These are phyloP conservation scores for Acanthosepion lycidas DNA, from an alignment of 2,888 invertebrate species.

Conservation along the genomic window DNA sequence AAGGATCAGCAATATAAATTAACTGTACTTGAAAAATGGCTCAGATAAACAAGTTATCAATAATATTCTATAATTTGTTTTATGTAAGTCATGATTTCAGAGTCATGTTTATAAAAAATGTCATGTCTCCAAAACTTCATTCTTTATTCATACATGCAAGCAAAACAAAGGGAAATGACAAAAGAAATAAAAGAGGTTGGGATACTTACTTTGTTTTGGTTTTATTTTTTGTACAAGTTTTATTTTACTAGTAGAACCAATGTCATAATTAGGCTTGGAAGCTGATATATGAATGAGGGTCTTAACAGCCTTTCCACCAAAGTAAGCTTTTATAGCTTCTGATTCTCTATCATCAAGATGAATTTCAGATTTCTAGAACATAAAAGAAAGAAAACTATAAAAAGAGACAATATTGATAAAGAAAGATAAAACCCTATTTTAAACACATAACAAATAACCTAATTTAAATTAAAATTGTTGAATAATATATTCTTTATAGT, in stretches of 20 bases:
- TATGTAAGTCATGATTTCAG: too few species aligned
- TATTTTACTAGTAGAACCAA: conserved; percentile 69
- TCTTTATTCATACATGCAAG: neutral
- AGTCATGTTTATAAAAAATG: too few species aligned
- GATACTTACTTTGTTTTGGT: conserved; percentile 55
- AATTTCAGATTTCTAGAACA: conserved; percentile 57
- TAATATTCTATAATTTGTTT: too few species aligned
- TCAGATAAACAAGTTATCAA: too few species aligned
- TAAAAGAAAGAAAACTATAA: neutral
- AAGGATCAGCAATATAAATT: too few species aligned
- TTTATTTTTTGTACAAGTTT: conserved; percentile 65
- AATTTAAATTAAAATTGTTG: too few species aligned
- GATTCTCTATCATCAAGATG: conserved; percentile 59
- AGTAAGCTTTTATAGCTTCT: conserved; percentile 51
- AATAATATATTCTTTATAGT: too few species aligned
- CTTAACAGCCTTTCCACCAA: conserved; percentile 48
- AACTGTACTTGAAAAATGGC: too few species aligned
- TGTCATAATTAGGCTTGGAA: conserved; percentile 71
- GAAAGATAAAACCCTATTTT: too few species aligned
- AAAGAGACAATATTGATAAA: too few species aligned
- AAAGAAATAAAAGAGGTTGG: neutral
- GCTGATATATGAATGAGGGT: conserved; percentile 59
- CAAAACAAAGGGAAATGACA: neutral
- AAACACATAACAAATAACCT: too few species aligned
- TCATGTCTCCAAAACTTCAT: too few species aligned